Base-by-base conservation (phyloP, 2,797 vertebrate species). In the Schizopygopsis pylzovi region DNA sequence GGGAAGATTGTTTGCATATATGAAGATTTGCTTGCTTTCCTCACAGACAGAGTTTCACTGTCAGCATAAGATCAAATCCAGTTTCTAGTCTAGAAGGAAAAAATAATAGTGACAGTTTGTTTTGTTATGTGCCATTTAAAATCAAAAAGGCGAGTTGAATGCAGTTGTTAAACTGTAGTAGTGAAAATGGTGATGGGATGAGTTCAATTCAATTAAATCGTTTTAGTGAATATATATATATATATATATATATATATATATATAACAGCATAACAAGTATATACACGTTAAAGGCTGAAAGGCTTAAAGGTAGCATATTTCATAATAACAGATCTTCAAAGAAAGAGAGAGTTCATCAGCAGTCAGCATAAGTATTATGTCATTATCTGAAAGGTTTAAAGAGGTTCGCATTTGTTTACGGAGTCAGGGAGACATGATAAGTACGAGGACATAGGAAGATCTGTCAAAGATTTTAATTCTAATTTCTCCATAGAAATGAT, bases 331-430 rank as follows among this genome's bases (percentile, higher is more conserved):
- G 28, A 76, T 75, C 28, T 75, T 52, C 47, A 75, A 12, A 54
- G 20, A 52, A 16, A 75, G 15, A 75, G 45, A 33, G 4, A 20
- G 15, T 52, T 52, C 72, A 52, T 33, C 7, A 67, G 37, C 25
- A 18, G 6, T 43, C 16, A 45, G 65, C 72, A 68, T 72, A 75
- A 70, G 56, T 86, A 86, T 80, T 81, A 81, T 88, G 82, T 85
- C 67, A 86, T 80, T 43, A 82, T 28, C 39, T 72, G 71, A 85
- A 87, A 49, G 54, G 65, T 68, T 76, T 88, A 84, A 87, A 75
- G 83, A 49, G 76, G 18, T 54, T 47, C 87, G 71, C 59, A 82
- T 85, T 89, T 88, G 85, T 85, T 84, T 77, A 65, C 68, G 61
- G 71, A 41, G 85, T 85, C 80, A 85, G 41, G 15, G 63, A 79